phyloP scores from a whole-genome alignment of 2,888 invertebrate genomes.

The Acrocyrtus sp. region DNA sequence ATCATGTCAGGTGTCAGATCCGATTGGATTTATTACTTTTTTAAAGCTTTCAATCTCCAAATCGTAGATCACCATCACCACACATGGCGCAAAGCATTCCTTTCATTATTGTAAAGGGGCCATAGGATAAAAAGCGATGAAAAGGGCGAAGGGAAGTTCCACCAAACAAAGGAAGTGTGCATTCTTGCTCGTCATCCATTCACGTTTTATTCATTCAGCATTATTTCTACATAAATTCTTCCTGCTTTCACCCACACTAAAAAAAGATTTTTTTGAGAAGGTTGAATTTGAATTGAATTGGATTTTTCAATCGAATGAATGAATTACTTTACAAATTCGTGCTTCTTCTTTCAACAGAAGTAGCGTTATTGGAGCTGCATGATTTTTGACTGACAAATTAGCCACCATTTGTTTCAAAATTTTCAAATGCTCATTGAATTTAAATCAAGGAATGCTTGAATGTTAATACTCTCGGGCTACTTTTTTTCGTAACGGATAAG shows the following conservation, averaged over 20 bases:
- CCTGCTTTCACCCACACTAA: no score
- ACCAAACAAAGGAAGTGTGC: no score
- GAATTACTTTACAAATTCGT: background rate
- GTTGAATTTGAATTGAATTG: no score
- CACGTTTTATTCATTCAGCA: no score
- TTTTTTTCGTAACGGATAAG: background rate
- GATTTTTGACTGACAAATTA: conserved; percentile 48
- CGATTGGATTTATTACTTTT: background rate
- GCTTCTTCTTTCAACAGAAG: background rate
- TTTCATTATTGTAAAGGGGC: no score
- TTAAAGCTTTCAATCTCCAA: background rate
- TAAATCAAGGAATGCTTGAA: conserved; percentile 10
- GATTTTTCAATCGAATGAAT: background rate
- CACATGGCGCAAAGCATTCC: background rate
- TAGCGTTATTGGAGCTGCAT: conserved; percentile 27
- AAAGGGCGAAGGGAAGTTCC: no score
- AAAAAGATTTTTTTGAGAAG: no score
- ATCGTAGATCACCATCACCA: background rate
- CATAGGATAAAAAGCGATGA: no score
- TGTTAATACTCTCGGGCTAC: no score
- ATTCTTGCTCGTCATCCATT: no score
- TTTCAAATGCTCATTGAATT: conserved; percentile 27
- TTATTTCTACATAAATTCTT: no score
- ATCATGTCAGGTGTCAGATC: background rate
- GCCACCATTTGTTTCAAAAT: conserved; percentile 42